Base-by-base conservation (phyloP, 2,888 invertebrate species). In the Gandaritis pyraliata region DNA sequence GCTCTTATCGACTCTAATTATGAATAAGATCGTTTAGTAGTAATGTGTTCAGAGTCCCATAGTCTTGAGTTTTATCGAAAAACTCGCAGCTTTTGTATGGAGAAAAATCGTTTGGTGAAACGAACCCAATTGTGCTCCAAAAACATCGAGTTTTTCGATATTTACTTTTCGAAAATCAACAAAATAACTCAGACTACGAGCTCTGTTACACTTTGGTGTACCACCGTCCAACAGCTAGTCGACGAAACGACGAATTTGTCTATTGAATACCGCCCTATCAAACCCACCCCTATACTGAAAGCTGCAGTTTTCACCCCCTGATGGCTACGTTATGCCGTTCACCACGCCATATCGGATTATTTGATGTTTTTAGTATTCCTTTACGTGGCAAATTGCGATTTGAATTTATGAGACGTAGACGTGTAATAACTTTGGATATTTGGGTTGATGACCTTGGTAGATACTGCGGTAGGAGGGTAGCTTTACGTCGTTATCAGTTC, bases 211-310 rank as follows among this genome's bases (percentile, higher is more conserved):
- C 15, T 48, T 53, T 77, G 59, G 79, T 83, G 82, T 82, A 65
- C 81, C 43, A 29, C 11, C 64, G 39, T 67, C 62, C 67, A 58
- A 43, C 12, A 53, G 70, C 69, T 66, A 67, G 72, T 68, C 69
- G 65, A 68, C 68, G 78, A 82, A 83, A 49, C 49, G 49, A 79
- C 76, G 78, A 82, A 83, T 82, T 82, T 78, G 81, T 82, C 82
- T 81, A 81, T 78, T 77, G 78, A 79, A 81, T 74, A 69, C 74
- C 64, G 72, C 65, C 79, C 78, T 74, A 68, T 71, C 69, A 64
- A 70, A 66, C 63, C 77, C 77, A 75, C 76, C 76, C 72, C 65
- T 68, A 66, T 73, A 68, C 69, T 58, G 62, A 70, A 74, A 73
- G 76, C 63, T 80, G 78, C 77, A 77, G 71, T 74, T 76, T 73